Conservation (phyloP, 1,140 invertebrate genomes). For the Brachionus angularis region DNA sequence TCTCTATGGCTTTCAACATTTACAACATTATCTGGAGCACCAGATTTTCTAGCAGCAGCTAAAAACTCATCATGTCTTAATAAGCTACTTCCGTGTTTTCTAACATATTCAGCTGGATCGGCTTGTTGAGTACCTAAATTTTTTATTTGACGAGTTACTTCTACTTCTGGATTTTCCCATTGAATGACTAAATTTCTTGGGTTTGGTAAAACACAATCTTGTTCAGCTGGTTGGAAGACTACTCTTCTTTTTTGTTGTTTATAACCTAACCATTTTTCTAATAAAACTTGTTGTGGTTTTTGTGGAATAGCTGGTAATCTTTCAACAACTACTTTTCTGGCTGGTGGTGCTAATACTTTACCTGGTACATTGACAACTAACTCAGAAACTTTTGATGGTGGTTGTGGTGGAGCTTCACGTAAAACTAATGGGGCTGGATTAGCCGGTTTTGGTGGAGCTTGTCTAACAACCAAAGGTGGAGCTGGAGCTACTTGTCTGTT, state of each 20-base stretch:
- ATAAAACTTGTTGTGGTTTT: conserved; percentile 34
- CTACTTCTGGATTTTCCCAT: conserved; percentile 43
- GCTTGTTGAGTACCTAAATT: conserved; percentile 34
- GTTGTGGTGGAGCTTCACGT: conserved; percentile 41
- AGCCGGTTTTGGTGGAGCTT: conserved; percentile 13
- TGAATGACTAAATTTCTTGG: conserved; percentile 41
- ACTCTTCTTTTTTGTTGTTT: conserved; percentile 36
- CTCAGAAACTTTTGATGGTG: neutral
- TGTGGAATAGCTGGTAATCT: conserved; percentile 35
- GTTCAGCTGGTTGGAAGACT: conserved; percentile 13
- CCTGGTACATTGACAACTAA: neutral
- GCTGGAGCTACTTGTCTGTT: conserved; percentile 7
- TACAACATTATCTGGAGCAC: conserved; percentile 21
- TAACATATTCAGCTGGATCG: conserved; percentile 37
- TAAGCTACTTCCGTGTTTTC: conserved; percentile 20
- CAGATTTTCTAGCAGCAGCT: neutral
- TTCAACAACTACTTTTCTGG: conserved; percentile 42
- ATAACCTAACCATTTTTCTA: conserved; percentile 44
- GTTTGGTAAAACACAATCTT: neutral
- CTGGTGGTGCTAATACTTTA: conserved; percentile 18
- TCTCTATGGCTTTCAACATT: neutral
- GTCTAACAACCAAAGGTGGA: conserved; percentile 36
- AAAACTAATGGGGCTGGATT: conserved; percentile 34
- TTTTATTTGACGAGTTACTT: conserved; percentile 1
- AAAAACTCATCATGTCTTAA: conserved; percentile 26